Base-by-base conservation (phyloP, 2,888 invertebrate species). In the Zootermopsis nevadensis region DNA sequence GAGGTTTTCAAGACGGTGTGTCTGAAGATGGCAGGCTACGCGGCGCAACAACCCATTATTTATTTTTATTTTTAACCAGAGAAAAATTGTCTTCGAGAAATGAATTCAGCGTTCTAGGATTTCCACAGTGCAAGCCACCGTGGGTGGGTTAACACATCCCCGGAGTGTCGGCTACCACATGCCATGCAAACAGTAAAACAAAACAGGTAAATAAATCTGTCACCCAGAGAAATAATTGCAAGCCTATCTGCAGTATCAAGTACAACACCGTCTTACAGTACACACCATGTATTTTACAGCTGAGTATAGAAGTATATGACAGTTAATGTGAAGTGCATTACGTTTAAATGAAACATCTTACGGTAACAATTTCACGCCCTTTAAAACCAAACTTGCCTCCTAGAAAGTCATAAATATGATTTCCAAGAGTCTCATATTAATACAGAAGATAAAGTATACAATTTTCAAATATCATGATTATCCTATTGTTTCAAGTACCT, bases 381-480 rank as follows among this genome's bases (percentile, higher is more conserved):
- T 10, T 38, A 42, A 8, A 33, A 38, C 0, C 42, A 42, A 74
- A 42, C 42, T n/a, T 74, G n/a, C n/a, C 74, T 38, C 19, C 19
- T 22, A 69, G 12, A 66, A 33, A 22, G 31, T 74, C 42, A 33
- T 38, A 74, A 74, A 42, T 74, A 74, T 10, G 74, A 74, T 6
- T 12, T 38, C n/a, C n/a, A 4, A 74, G 31, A 42, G 33, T n/a
- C 74, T 74, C 24, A 74, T 38, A 42, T 74, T 74, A 74, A 74
- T 42, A n/a, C 74, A 74, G 38, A 74, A 74, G 74, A 74, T 74
- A 24, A 74, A 74, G 38, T 33, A 74, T 24, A 38, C 33, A 4
- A 74, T 35, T 74, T 74, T 74, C 24, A 22, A 74, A 74, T 74
- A 38, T 74, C 74, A 74, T 42, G 74, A 74, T 42, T 74, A 74